These are phyloP conservation scores for Esperia sulphurella DNA, from an alignment of 2,888 invertebrate species.

Conservation along the genomic window DNA sequence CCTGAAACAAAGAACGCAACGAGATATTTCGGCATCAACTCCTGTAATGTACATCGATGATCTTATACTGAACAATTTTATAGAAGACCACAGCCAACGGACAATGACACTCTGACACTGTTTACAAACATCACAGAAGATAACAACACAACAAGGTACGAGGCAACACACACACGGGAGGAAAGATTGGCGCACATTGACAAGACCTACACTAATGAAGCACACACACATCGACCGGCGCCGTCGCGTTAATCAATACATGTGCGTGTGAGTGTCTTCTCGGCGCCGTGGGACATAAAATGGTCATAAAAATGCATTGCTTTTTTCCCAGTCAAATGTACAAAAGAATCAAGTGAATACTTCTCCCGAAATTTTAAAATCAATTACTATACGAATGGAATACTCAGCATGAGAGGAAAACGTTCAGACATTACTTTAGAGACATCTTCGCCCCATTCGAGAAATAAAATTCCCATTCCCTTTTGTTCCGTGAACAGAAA, in stretches of 20 bases:
- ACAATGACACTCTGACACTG: slow-evolving; percentile 64
- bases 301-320: slow-evolving; percentile 33
- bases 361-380: slow-evolving; percentile 7
- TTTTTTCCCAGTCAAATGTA: slow-evolving; percentile 39
- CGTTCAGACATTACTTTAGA: slow-evolving; percentile 19
- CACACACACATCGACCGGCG: slow-evolving; percentile 71
- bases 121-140: slow-evolving; percentile 69
- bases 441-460: slow-evolving; percentile 33
- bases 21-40: slow-evolving; percentile 52
- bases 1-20: slow-evolving; percentile 53
- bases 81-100: slow-evolving; percentile 60
- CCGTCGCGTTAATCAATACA: slow-evolving; percentile 82
- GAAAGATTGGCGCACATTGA: slow-evolving; percentile 50
- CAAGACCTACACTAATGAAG: slow-evolving; percentile 51
- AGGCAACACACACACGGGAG: slow-evolving; percentile 55
- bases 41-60: slow-evolving; percentile 50
- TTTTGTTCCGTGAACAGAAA: slow-evolving; percentile 54
- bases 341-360: slow-evolving; percentile 9
- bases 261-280: slow-evolving; percentile 83
- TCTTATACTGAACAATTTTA: slow-evolving; percentile 48
- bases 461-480: slow-evolving; percentile 42
- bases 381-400: slow-evolving; percentile 7
- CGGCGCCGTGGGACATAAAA: slow-evolving; percentile 46
- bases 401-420: slow-evolving; percentile 16
- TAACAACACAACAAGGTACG: slow-evolving; percentile 66